Evolutionary conservation across 1,140 invertebrate genomes (phyloP).

Genomic region (Coboldia fuscipes): DNA sequence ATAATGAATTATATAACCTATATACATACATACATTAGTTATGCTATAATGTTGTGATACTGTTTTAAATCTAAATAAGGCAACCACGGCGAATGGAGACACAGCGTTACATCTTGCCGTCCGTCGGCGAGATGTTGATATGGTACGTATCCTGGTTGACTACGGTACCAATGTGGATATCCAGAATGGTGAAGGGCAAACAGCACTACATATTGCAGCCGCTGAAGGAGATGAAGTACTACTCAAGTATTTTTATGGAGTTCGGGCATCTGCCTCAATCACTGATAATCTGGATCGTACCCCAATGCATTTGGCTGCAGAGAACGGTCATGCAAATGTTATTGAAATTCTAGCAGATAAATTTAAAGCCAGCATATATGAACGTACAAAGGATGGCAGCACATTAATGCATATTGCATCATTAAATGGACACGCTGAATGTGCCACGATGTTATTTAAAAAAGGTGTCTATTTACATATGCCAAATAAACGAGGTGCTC

Average conservation of each 20-base stretch:
- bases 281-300: conserved; percentile 88
- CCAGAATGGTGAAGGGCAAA: conserved; percentile 82
- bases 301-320: conserved; percentile 91
- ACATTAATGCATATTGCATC: conserved; percentile 97
- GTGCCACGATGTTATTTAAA: conserved; percentile 94
- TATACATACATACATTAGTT: neutral
- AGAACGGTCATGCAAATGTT: conserved; percentile 84
- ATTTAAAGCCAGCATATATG: conserved; percentile 87
- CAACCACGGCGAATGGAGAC: conserved; percentile 55
- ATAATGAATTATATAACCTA: too few relatives aligned
- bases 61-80: conserved; percentile 18
- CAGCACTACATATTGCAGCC: conserved; percentile 84
- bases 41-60: neutral
- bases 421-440: conserved; percentile 88
- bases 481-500: conserved; percentile 92
- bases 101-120: conserved; percentile 82
- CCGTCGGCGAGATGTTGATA: conserved; percentile 69
- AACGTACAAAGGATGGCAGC: conserved; percentile 89
- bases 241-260: conserved; percentile 87
- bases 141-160: conserved; percentile 78
- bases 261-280: conserved; percentile 81
- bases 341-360: conserved; percentile 95
- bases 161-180: conserved; percentile 77
- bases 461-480: conserved; percentile 98
- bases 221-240: conserved; percentile 83